Conservation (phyloP, 1,140 invertebrate genomes). For the Cephus cinctus region DNA sequence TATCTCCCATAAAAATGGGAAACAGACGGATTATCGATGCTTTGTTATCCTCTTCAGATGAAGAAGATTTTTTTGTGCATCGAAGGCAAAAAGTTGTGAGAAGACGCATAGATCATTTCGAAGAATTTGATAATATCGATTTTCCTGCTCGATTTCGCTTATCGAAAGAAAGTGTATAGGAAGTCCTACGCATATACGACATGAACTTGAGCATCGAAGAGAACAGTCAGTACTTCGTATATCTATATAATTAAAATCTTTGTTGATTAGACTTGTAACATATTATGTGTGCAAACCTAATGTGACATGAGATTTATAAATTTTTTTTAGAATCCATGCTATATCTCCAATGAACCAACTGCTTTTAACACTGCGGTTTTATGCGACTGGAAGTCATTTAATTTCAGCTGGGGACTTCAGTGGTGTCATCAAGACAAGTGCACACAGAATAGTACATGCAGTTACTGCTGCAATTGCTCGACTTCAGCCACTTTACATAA, state of each 20-base stretch:
- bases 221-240: constrained; percentile 2
- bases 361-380: constrained; percentile 18
- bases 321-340: constrained; percentile 10
- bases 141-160: constrained; percentile 3
- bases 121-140: constrained; percentile 2
- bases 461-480: constrained; percentile 15
- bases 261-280: neutral
- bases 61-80: too few relatives aligned
- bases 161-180: constrained; percentile 1
- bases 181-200: constrained; percentile 1
- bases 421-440: constrained; percentile 6
- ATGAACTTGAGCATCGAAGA: neutral
- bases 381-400: constrained; percentile 17
- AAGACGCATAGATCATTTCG: neutral
- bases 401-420: constrained; percentile 15
- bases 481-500: constrained; percentile 8
- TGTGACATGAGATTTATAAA: neutral
- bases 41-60: too few relatives aligned
- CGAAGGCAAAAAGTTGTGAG: constrained; percentile 1
- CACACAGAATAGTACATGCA: constrained; percentile 14
- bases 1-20: too few relatives aligned
- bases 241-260: neutral
- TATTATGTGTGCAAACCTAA: constrained; percentile 2
- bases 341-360: constrained; percentile 14
- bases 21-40: too few relatives aligned